These are phyloP conservation scores for Saccopteryx bilineata DNA, from an alignment of 2,113 vertebrate species.

Conservation along the genomic window DNA sequence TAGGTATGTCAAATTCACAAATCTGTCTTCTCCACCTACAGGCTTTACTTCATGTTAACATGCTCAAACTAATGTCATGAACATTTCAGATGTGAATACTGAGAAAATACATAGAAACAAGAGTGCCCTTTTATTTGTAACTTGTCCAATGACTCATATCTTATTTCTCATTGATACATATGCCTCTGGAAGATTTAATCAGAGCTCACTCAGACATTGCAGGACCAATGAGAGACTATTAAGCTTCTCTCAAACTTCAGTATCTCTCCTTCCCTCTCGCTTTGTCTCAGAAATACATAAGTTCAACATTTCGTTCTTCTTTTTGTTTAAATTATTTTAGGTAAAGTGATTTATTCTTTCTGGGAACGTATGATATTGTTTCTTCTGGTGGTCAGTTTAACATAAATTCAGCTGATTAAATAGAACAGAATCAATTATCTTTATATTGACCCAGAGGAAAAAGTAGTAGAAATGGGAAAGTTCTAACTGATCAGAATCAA, in stretches of 20 bases:
- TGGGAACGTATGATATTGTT: conserved; percentile 56
- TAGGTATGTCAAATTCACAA: not conserved
- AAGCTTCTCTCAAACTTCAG: conserved; percentile 22
- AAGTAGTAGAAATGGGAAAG: not conserved
- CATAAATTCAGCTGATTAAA: conserved; percentile 47
- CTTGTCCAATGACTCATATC: not conserved
- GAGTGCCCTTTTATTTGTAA: not conserved
- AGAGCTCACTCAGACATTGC: conserved; percentile 58
- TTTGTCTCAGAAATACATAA: not conserved
- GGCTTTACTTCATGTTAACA: not conserved
- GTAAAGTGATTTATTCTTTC: conserved; percentile 55
- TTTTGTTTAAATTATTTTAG: conserved; percentile 62
- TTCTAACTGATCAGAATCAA: conserved; percentile 6
- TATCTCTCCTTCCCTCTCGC: not conserved
- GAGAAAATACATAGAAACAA: not conserved
- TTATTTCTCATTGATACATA: not conserved
- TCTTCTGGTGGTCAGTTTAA: conserved; percentile 37
- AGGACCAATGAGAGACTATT: conserved; percentile 67
- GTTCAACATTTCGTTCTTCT: conserved; percentile 42
- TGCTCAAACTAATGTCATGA: not conserved
- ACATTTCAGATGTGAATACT: not conserved
- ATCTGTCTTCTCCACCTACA: not conserved
- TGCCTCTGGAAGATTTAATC: conserved; percentile 59
- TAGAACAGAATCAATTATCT: conserved; percentile 50
- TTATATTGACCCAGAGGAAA: conserved; percentile 12